Evolutionary conservation across 2,888 invertebrate species (phyloP).

Genomic region (Catocala fraxini): DNA sequence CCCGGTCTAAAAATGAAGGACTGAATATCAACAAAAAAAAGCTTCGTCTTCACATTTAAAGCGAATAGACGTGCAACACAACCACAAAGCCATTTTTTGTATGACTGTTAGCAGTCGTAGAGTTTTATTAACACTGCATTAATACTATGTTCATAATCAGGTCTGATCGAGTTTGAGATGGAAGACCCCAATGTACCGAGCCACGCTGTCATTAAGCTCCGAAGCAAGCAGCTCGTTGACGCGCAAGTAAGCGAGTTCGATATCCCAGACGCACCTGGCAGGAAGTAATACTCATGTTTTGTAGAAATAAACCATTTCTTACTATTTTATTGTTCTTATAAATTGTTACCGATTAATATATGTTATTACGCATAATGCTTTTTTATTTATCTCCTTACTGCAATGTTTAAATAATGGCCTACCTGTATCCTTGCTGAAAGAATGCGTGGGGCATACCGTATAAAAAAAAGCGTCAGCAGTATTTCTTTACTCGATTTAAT

Average conservation of each 20-base stretch:
- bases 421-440: no score
- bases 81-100: background rate
- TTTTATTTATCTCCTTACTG: no score
- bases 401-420: no score
- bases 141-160: slow-evolving; percentile 51
- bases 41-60: no score
- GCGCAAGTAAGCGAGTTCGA: slow-evolving; percentile 84
- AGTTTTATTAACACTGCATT: background rate
- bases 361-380: no score
- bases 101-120: background rate
- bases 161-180: slow-evolving; percentile 83
- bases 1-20: no score
- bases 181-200: slow-evolving; percentile 85
- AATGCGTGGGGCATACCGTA: no score
- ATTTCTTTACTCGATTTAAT: no score
- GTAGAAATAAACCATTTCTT: background rate
- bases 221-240: slow-evolving; percentile 86
- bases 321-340: no score
- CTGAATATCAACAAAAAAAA: no score
- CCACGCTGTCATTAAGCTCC: slow-evolving; percentile 82
- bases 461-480: no score
- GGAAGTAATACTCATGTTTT: slow-evolving; percentile 53
- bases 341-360: background rate
- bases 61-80: no score
- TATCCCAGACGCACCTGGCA: slow-evolving; percentile 65